A percentile compares a stretch with the other conserved stretches of the same genome.
Conservation (phyloP, 2,888 invertebrate genomes). For the Sphinx pinastri region DNA sequence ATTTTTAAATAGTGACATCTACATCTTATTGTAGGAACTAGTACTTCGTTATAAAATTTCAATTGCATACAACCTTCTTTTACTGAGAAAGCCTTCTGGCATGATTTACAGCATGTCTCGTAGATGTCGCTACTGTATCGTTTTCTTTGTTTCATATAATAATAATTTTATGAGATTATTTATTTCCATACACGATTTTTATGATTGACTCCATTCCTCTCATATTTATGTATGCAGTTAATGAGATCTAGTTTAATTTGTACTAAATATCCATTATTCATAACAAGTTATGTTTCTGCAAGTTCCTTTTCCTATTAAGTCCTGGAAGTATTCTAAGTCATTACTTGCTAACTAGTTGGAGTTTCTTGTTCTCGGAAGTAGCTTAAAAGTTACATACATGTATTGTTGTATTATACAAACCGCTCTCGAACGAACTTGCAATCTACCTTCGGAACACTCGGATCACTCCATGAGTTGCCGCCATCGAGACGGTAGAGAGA, state of each 20-base stretch:
- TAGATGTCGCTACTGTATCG: neutral
- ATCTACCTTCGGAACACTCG: slow-evolving; percentile 41
- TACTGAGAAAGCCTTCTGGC: neutral
- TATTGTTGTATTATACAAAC: slow-evolving; percentile 26
- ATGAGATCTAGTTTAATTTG: too few relatives aligned
- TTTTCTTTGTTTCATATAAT: too few relatives aligned
- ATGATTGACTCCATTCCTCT: too few relatives aligned
- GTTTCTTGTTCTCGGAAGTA: slow-evolving; percentile 1
- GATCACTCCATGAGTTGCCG: slow-evolving; percentile 50
- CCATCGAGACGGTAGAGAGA: slow-evolving; percentile 61
- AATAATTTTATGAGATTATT: too few relatives aligned
- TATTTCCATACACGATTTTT: too few relatives aligned
- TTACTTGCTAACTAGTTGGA: neutral
- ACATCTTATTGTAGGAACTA: neutral
- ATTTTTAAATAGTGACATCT: neutral
- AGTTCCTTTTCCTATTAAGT: neutral
- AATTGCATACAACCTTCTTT: neutral
- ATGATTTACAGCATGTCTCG: neutral
- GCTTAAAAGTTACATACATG: slow-evolving; percentile 14
- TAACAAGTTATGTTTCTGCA: too few relatives aligned
- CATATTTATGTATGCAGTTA: too few relatives aligned
- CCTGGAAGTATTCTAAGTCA: neutral
- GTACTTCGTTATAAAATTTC: neutral
- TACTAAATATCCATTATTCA: too few relatives aligned
- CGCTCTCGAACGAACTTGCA: slow-evolving; percentile 20